Conservation (phyloP, 2,797 vertebrate genomes). For the Balearica regulorum region DNA sequence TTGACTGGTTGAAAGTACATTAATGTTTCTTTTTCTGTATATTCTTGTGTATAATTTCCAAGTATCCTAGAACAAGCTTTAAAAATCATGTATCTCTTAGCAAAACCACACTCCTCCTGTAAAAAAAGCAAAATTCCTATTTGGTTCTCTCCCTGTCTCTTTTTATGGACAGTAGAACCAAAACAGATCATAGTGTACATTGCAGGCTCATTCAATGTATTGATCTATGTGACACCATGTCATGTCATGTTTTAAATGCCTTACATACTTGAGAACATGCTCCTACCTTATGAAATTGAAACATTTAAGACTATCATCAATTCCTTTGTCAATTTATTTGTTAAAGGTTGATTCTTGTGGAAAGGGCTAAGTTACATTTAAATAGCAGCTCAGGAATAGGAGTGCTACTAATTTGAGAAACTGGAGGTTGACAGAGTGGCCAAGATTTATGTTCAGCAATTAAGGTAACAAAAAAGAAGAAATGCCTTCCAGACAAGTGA, state of each 20-base stretch:
- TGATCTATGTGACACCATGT: background rate
- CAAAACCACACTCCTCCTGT: background rate
- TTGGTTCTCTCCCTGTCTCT: background rate
- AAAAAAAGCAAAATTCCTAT: background rate
- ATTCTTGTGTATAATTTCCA: background rate
- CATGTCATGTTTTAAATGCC: background rate
- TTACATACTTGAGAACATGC: background rate
- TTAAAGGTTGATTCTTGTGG: background rate
- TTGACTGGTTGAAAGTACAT: background rate
- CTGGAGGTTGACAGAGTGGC: background rate
- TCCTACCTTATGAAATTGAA: background rate
- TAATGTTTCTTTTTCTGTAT: background rate
- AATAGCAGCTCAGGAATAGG: background rate
- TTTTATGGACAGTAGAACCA: background rate
- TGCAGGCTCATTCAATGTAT: background rate
- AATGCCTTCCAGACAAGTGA: background rate
- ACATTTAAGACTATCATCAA: background rate
- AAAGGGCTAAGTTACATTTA: background rate
- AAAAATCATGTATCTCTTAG: background rate
- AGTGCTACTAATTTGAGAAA: background rate
- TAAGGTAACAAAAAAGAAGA: background rate
- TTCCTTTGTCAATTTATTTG: background rate
- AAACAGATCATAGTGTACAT: background rate
- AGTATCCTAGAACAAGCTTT: background rate
- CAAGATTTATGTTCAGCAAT: background rate